These are phyloP conservation scores for Arrhamphus sclerolepis DNA, from an alignment of 2,797 vertebrate genomes.

Conservation along the genomic window DNA sequence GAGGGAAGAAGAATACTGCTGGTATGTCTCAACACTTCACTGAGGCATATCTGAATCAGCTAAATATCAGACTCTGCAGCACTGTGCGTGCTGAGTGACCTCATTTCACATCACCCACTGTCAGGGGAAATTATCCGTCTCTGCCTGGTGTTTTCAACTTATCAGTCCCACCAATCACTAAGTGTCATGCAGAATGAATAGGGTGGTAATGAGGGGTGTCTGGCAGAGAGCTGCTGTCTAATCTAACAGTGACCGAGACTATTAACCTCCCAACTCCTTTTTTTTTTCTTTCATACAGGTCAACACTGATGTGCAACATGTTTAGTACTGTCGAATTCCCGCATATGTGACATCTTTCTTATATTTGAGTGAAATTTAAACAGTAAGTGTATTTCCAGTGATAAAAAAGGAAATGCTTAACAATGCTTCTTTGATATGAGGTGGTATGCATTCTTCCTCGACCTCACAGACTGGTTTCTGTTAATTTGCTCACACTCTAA, in stretches of 20 bases:
- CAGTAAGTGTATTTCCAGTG: too few relatives aligned
- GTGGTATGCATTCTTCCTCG: slow-evolving; percentile 20
- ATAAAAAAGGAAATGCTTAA: too few relatives aligned
- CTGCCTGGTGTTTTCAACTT: slow-evolving; percentile 28
- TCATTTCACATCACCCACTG: slow-evolving; percentile 39
- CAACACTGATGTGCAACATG: background rate
- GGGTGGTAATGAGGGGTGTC: slow-evolving; percentile 36
- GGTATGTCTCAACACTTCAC: slow-evolving; percentile 1
- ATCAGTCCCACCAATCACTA: slow-evolving; percentile 25
- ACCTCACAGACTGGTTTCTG: slow-evolving; percentile 30
- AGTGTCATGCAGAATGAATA: slow-evolving; percentile 25
- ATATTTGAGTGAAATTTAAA: too few relatives aligned
- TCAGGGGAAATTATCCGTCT: slow-evolving; percentile 45
- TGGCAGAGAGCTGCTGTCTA: slow-evolving; percentile 12
- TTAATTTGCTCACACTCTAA: slow-evolving; percentile 39
- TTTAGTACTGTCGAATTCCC: background rate
- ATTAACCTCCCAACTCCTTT: slow-evolving; percentile 17
- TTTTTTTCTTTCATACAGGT: background rate
- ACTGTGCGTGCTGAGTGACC: slow-evolving; percentile 23
- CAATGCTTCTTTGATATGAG: slow-evolving; percentile 29
- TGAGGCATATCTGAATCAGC: slow-evolving; percentile 38
- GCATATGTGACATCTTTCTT: too few relatives aligned
- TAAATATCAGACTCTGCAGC: slow-evolving; percentile 9
- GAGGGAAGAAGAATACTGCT: background rate
- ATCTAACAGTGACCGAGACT: slow-evolving; percentile 7